These are phyloP conservation scores for Colletes gigas DNA, from an alignment of 1,140 invertebrate species.

Conservation along the genomic window DNA sequence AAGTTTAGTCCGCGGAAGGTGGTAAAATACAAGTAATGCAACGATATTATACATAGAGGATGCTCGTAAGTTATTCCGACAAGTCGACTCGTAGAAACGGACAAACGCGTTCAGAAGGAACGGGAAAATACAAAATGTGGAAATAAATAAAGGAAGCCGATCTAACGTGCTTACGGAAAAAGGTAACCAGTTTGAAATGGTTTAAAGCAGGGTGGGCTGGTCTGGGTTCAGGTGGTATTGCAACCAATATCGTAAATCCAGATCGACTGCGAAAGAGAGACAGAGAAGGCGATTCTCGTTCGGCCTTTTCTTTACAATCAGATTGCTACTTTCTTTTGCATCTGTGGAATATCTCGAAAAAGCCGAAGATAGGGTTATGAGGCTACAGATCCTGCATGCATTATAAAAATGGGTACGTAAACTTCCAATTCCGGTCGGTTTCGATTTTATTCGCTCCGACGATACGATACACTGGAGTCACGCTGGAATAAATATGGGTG, in stretches of 20 bases:
- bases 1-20: no score
- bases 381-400: constrained; percentile 39
- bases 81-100: constrained; percentile 26
- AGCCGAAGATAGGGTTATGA: constrained; percentile 68
- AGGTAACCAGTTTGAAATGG: constrained; percentile 59
- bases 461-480: no score
- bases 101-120: background rate
- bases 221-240: constrained; percentile 75
- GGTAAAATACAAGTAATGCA: constrained; percentile 21
- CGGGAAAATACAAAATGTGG: constrained; percentile 46
- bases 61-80: constrained; percentile 41
- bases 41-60: constrained; percentile 46
- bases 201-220: constrained; percentile 60
- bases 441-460: background rate
- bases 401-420: constrained; percentile 12
- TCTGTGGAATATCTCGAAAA: constrained; percentile 62
- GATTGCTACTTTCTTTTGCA: constrained; percentile 60
- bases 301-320: constrained; percentile 51
- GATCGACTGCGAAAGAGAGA: constrained; percentile 68
- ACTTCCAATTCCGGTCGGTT: background rate
- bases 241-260: constrained; percentile 79
- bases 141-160: constrained; percentile 72
- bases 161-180: constrained; percentile 60
- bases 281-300: constrained; percentile 54
- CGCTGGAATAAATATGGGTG: no score